phyloP scores from a whole-genome alignment of 2,797 vertebrate species.

The Tadarida brasiliensis region DNA sequence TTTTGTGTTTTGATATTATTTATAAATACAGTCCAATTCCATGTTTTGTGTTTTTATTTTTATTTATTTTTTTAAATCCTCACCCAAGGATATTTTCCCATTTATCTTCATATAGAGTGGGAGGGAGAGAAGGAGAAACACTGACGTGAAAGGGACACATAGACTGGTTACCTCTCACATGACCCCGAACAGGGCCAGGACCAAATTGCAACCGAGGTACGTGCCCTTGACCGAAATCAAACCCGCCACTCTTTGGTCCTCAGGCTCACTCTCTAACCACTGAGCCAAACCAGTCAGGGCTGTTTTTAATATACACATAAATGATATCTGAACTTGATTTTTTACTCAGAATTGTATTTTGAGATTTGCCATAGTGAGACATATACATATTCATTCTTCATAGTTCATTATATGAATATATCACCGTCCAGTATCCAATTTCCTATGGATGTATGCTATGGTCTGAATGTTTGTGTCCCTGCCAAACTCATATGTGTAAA shows the following conservation, averaged over 20 bases:
- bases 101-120: no score
- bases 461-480: neutral
- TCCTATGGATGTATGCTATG: neutral
- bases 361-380: neutral
- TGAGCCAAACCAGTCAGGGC: no score
- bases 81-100: no score
- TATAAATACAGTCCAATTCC: neutral
- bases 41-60: neutral
- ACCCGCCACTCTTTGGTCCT: no score
- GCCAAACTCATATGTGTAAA: neutral
- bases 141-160: no score
- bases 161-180: no score
- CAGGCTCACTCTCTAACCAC: no score
- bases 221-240: no score
- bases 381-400: neutral
- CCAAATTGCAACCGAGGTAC: no score
- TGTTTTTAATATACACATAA: neutral
- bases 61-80: no score
- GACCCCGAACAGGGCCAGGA: no score
- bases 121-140: no score
- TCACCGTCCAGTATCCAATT: neutral
- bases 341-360: neutral
- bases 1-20: neutral
- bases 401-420: neutral
- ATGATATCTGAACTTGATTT: neutral